Evolutionary conservation across 2,113 vertebrate genomes (phyloP).

Genomic region (Sorex fumeus): DNA sequence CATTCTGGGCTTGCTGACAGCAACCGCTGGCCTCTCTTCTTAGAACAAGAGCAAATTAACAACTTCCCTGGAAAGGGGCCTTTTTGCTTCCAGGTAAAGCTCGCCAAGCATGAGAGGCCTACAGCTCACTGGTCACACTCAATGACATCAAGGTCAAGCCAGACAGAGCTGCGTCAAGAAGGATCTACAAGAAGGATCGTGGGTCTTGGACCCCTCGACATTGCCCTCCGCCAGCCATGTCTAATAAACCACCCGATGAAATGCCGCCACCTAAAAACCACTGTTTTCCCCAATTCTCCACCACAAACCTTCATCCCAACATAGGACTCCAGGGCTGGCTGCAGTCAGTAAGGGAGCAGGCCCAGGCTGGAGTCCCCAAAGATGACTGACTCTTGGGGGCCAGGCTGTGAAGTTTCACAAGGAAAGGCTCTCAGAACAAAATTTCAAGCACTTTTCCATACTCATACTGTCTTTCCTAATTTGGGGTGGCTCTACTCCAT

Average conservation of each 20-base stretch:
- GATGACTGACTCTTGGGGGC: too few species aligned
- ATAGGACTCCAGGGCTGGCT: neutral
- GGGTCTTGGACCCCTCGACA: neutral
- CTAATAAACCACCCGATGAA: neutral
- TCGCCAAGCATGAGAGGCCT: neutral
- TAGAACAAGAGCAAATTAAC: neutral
- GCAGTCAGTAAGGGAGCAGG: accelerated
- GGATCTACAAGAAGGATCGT: too few species aligned
- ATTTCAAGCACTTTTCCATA: neutral
- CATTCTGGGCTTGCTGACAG: neutral
- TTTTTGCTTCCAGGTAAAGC: neutral
- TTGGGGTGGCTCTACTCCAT: neutral
- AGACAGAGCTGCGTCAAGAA: too few species aligned
- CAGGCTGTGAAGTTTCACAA: too few species aligned
- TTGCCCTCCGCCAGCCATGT: neutral
- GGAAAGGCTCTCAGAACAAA: neutral
- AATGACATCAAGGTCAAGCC: neutral
- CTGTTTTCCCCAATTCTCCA: too few species aligned
- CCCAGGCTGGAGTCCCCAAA: neutral
- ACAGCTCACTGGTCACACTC: neutral
- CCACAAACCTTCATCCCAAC: neutral
- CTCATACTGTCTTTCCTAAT: neutral
- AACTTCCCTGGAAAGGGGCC: neutral
- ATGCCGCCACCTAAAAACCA: too few species aligned
- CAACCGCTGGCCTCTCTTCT: neutral